These are phyloP conservation scores for Chironomus tentans DNA, from an alignment of 2,888 invertebrate species.

Conservation along the genomic window DNA sequence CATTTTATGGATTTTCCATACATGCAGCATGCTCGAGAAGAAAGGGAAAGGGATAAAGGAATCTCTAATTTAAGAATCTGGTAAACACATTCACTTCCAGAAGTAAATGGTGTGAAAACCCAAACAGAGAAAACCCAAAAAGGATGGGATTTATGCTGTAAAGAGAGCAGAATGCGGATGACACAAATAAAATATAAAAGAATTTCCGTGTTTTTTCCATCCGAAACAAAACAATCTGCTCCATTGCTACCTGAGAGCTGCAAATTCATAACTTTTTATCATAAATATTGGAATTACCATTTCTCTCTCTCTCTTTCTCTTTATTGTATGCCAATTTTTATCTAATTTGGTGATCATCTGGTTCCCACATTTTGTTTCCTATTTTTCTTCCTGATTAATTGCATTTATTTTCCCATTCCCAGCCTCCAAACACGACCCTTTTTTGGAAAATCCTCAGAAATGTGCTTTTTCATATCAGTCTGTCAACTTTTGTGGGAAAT, in stretches of 20 bases:
- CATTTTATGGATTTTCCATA: constrained; percentile 10
- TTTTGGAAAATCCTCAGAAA: background rate
- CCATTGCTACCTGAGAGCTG: background rate
- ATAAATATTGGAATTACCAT: constrained; percentile 19
- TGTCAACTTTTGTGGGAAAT: background rate
- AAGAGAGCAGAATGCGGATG: background rate
- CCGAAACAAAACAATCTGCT: background rate
- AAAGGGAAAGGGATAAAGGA: background rate
- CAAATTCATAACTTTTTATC: background rate
- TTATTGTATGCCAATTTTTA: background rate
- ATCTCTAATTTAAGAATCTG: background rate
- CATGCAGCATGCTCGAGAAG: background rate
- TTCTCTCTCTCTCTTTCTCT: too few species aligned
- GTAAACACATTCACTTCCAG: constrained; percentile 4
- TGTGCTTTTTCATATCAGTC: too few species aligned
- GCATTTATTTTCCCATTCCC: background rate
- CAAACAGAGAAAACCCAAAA: constrained; percentile 4
- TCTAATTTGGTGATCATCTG: constrained; percentile 18
- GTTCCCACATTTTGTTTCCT: constrained; percentile 14
- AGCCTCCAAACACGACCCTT: background rate
- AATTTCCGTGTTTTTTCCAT: constrained; percentile 18
- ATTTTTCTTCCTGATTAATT: constrained; percentile 11
- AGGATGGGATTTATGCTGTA: background rate
- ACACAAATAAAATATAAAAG: background rate
- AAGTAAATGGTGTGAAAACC: background rate